Percentiles rank a stretch among this genome's conserved stretches.
Evolutionary conservation across 1,140 invertebrate genomes (phyloP).

Genomic region (Amyelois transitella): DNA sequence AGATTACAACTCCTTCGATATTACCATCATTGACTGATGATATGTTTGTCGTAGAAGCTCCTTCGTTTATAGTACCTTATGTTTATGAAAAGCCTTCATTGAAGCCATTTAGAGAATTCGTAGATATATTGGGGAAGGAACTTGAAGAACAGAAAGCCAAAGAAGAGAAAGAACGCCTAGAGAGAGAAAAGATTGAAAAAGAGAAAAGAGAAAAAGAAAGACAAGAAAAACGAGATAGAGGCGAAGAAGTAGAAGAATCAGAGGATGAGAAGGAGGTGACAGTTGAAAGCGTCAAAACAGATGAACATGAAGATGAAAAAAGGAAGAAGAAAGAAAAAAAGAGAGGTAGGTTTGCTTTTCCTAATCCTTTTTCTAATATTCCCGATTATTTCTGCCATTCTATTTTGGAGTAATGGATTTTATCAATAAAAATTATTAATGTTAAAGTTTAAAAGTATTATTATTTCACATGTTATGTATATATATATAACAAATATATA

Average conservation of each 20-base stretch:
- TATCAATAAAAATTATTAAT: too few species aligned
- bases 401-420: too few species aligned
- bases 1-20: slow-evolving; percentile 72
- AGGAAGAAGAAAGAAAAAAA: slow-evolving; percentile 50
- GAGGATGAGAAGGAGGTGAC: slow-evolving; percentile 42
- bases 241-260: slow-evolving; percentile 48
- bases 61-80: slow-evolving; percentile 93
- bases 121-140: slow-evolving; percentile 79
- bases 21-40: slow-evolving; percentile 89
- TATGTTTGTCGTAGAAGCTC: slow-evolving; percentile 93
- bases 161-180: slow-evolving; percentile 46
- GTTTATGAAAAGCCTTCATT: slow-evolving; percentile 92
- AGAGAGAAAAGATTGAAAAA: slow-evolving; percentile 58
- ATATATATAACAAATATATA: too few species aligned
- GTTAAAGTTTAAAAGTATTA: too few species aligned
- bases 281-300: slow-evolving; percentile 32
- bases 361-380: too few species aligned
- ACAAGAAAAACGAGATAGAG: slow-evolving; percentile 42
- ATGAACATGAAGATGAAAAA: slow-evolving; percentile 43
- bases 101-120: slow-evolving; percentile 84
- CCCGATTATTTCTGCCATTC: too few species aligned
- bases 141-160: slow-evolving; percentile 74
- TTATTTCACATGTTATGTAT: too few species aligned
- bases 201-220: slow-evolving; percentile 43
- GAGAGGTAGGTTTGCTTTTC: background rate